These are phyloP conservation scores for Scomber scombrus DNA, from an alignment of 2,113 vertebrate species.

Conservation along the genomic window DNA sequence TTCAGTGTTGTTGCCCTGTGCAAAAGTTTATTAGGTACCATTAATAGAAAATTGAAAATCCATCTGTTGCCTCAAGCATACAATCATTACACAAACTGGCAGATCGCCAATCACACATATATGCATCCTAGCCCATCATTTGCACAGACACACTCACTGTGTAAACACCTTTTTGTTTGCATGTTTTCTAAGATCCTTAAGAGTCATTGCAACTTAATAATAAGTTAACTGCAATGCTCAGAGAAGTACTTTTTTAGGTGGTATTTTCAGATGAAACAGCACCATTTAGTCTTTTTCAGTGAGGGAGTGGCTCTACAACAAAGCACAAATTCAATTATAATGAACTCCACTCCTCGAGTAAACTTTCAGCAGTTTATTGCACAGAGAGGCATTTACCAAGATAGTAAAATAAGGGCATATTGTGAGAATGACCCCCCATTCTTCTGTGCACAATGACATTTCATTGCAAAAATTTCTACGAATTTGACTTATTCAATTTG, in stretches of 20 bases:
- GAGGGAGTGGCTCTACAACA: neutral
- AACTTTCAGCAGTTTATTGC: neutral
- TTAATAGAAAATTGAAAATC: conserved; percentile 36
- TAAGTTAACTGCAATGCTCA: neutral
- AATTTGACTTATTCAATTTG: neutral
- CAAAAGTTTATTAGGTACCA: neutral
- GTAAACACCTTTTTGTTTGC: conserved; percentile 8
- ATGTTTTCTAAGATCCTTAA: conserved; percentile 1
- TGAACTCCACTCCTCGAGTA: neutral
- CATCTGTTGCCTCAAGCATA: conserved; percentile 6
- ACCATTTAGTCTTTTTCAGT: neutral
- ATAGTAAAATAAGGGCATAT: neutral
- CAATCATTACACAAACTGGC: neutral
- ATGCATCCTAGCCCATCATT: neutral
- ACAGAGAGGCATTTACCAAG: neutral
- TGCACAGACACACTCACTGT: neutral
- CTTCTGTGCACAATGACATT: neutral
- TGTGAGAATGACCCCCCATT: neutral
- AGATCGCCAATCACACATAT: neutral
- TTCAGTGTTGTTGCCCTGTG: neutral
- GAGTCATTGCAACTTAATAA: neutral
- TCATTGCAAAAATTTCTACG: neutral
- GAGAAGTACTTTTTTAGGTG: neutral
- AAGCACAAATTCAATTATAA: neutral
- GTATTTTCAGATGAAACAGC: neutral